phyloP scores from a whole-genome alignment of 2,797 vertebrate species.

The Leptodactylus fallax region DNA sequence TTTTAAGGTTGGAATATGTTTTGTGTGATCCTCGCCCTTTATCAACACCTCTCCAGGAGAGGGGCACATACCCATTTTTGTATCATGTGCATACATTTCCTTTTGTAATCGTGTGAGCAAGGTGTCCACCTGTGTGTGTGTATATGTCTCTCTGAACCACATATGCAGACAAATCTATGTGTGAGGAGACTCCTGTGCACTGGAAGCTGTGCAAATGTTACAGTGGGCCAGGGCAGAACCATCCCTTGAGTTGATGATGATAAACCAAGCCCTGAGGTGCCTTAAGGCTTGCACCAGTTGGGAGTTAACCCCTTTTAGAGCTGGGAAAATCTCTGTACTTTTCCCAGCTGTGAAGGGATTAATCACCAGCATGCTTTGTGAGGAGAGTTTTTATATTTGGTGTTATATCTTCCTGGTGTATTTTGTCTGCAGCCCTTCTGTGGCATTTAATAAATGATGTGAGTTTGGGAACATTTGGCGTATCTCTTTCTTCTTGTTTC shows the following conservation, averaged over 20 bases:
- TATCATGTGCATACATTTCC: slow-evolving; percentile 53
- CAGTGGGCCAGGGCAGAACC: slow-evolving; percentile 47
- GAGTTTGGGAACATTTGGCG: slow-evolving; percentile 49
- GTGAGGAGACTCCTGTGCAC: slow-evolving; percentile 46
- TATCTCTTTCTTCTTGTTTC: background rate
- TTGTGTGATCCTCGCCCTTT: slow-evolving; percentile 56
- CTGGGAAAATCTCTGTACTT: background rate
- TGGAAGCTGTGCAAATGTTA: slow-evolving; percentile 55
- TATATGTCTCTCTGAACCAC: slow-evolving; percentile 48
- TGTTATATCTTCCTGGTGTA: slow-evolving; percentile 62
- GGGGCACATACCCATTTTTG: slow-evolving; percentile 42
- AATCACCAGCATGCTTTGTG: slow-evolving; percentile 58
- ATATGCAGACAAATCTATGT: slow-evolving; percentile 54
- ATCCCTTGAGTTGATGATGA: slow-evolving; percentile 41
- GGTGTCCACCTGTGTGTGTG: slow-evolving; percentile 48
- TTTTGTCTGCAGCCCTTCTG: slow-evolving; percentile 60
- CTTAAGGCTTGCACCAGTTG: slow-evolving; percentile 58
- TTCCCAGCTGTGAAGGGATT: slow-evolving; percentile 46
- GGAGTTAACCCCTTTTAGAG: slow-evolving; percentile 56
- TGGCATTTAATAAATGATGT: slow-evolving; percentile 63
- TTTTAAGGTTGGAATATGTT: slow-evolving; percentile 61
- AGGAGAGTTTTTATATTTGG: slow-evolving; percentile 61
- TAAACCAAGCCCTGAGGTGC: slow-evolving; percentile 61
- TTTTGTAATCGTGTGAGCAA: slow-evolving; percentile 60
- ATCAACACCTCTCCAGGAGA: slow-evolving; percentile 55